Base-by-base conservation (phyloP, 2,797 vertebrate species). In the Dallia pectoralis region DNA sequence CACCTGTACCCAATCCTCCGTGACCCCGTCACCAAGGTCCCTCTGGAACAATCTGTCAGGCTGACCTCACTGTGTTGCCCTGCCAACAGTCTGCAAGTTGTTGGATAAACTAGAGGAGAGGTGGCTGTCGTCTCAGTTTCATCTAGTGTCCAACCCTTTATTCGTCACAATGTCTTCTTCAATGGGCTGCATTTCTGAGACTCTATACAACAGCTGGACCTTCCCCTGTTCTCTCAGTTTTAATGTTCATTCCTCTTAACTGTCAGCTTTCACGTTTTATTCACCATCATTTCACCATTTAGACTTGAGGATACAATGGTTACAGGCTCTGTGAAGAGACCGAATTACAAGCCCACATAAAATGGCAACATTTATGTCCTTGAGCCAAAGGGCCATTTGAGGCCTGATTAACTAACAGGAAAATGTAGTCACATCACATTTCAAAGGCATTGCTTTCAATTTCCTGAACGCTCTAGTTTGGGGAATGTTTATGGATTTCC, bases 81-180 rank as follows among this genome's bases (percentile, higher is more conserved):
- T n/a, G n/a, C n/a, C n/a, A n/a, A n/a, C 18, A 79, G 87, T 85
- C 89, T 91, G 92, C 90, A 82, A 88, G 86, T 84, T 90, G 87
- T 85, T 86, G 84, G 88, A 90, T 87, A 85, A 90, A 69, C 25
- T 73, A 74, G 76, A 77, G 82, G 82, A 77, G 75, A 82, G 75
- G 86, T 84, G 87, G 82, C 83, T 75, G 78, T 87, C 83, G 85
- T 85, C 85, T 85, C 85, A 86, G 72, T 83, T 85, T 87, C 88
- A 91, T 91, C 87, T 87, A 81, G 80, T 74, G 74, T 82, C 47
- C 59, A 64, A 75, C 85, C 88, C 84, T 67, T 89, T 83, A 86
- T 86, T 89, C 87, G 87, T 73, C 63, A 33, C 77, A 77, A 56
- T 65, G 85, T 36, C 33, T 66, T 40, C 32, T 33, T 19, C 8